Percentiles rank a stretch among this genome's conserved stretches.
Conservation (phyloP, 2,113 vertebrate genomes). For the Scolopax mira region DNA sequence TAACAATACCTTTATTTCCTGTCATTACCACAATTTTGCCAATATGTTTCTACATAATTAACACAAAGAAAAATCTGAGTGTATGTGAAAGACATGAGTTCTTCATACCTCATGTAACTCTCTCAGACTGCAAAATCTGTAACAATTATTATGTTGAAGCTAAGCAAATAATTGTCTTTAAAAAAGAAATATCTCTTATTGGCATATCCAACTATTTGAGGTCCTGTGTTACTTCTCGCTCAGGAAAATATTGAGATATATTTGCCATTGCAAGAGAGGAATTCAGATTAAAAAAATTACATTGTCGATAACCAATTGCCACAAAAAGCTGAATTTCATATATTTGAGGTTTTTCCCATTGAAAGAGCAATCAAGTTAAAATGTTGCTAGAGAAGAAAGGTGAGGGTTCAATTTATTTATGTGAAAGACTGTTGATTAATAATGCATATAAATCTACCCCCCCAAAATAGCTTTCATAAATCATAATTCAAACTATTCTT, state of each 20-base stretch:
- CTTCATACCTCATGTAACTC: not conserved
- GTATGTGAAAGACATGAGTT: not conserved
- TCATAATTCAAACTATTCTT: not conserved
- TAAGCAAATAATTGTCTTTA: not conserved
- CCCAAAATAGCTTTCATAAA: not conserved
- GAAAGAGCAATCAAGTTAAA: not conserved
- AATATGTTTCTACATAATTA: not conserved
- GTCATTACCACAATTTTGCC: not conserved
- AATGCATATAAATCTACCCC: not conserved
- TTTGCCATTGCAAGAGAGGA: not conserved
- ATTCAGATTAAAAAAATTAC: not conserved
- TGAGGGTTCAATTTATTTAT: not conserved
- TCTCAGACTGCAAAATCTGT: not conserved
- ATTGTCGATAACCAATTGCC: not conserved
- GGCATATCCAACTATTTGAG: not conserved
- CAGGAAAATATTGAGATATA: not conserved
- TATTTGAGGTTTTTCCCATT: not conserved
- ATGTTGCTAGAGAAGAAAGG: not conserved
- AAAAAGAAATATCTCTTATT: not conserved
- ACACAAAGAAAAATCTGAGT: not conserved
- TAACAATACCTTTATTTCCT: not conserved
- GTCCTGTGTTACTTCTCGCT: not conserved
- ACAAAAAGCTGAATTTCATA: not conserved
- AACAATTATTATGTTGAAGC: not conserved
- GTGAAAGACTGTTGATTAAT: not conserved